These are phyloP conservation scores for Oscheius sp. DNA, from an alignment of 2,888 invertebrate species.

Conservation along the genomic window DNA sequence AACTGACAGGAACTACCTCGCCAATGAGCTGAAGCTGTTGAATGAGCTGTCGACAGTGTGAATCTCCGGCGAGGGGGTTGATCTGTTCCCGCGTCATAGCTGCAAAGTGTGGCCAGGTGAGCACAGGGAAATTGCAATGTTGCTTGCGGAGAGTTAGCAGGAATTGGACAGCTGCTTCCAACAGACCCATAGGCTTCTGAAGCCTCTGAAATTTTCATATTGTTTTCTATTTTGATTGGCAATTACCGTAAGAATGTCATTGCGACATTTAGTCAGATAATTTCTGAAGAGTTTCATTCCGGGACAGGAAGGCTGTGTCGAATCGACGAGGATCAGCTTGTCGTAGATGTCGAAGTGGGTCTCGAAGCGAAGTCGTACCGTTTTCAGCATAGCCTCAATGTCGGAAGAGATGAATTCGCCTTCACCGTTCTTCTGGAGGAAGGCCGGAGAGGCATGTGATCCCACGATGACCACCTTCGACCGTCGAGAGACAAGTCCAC, in stretches of 20 bases:
- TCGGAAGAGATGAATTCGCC: constrained; percentile 78
- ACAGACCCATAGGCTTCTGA: constrained; percentile 78
- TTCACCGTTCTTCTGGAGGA: constrained; percentile 50
- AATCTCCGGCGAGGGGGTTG: constrained; percentile 80
- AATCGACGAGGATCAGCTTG: constrained; percentile 79
- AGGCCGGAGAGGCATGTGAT: constrained; percentile 77
- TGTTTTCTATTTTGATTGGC: constrained; percentile 12
- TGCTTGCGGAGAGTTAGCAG: constrained; percentile 77
- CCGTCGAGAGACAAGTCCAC: constrained; percentile 77
- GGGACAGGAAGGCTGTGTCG: constrained; percentile 79
- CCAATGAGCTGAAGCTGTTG: constrained; percentile 80
- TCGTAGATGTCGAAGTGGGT: constrained; percentile 79
- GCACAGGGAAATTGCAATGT: constrained; percentile 79
- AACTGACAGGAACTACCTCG: constrained; percentile 76
- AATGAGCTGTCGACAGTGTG: constrained; percentile 79
- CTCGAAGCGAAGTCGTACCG: constrained; percentile 76
- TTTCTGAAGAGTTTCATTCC: constrained; percentile 79
- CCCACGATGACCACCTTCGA: constrained; percentile 79
- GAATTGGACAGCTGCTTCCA: constrained; percentile 77
- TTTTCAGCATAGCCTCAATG: constrained; percentile 76
- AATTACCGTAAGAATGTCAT: constrained; percentile 75
- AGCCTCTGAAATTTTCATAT: constrained; percentile 73
- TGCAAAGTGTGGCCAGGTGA: constrained; percentile 79
- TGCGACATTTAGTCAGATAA: constrained; percentile 77
- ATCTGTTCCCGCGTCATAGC: constrained; percentile 75